Percentiles rank a stretch among this genome's conserved stretches.
Evolutionary conservation across 2,888 invertebrate genomes (phyloP).

Genomic region (Drosophila dives): DNA sequence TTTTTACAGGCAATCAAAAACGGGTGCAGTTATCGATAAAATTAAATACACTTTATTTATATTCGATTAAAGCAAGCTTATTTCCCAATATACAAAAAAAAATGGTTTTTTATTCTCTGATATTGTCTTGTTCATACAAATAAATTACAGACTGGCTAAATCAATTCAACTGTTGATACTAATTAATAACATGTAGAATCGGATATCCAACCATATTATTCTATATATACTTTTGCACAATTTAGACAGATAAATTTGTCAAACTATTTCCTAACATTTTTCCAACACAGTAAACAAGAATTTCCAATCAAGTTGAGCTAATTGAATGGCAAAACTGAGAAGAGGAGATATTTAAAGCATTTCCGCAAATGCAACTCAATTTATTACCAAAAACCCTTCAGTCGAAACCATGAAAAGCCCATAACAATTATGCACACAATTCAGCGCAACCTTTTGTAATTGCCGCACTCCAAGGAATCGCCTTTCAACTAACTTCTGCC

Average conservation of each 20-base stretch:
- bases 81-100: too few relatives aligned
- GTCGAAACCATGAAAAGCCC: not conserved
- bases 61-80: not conserved
- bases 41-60: not conserved
- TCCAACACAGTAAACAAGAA: not conserved
- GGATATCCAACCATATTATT: not conserved
- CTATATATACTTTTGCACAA: not conserved
- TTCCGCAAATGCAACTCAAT: not conserved
- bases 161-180: not conserved
- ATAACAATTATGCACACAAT: slow-evolving; percentile 56
- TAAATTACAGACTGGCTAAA: not conserved
- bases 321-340: not conserved
- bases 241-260: not conserved
- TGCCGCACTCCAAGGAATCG: slow-evolving; percentile 52
- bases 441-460: slow-evolving; percentile 59
- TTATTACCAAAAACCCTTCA: not conserved
- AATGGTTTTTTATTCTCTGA: not conserved
- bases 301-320: not conserved
- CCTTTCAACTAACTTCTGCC: slow-evolving; percentile 16
- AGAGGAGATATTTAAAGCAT: not conserved
- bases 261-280: not conserved
- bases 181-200: not conserved
- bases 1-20: not conserved
- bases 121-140: not conserved
- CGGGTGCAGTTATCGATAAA: not conserved